Evolutionary conservation across 2,888 invertebrate species (phyloP), one percentile per base, ranked within the genome.

Genomic region (Globia sparganii): DNA sequence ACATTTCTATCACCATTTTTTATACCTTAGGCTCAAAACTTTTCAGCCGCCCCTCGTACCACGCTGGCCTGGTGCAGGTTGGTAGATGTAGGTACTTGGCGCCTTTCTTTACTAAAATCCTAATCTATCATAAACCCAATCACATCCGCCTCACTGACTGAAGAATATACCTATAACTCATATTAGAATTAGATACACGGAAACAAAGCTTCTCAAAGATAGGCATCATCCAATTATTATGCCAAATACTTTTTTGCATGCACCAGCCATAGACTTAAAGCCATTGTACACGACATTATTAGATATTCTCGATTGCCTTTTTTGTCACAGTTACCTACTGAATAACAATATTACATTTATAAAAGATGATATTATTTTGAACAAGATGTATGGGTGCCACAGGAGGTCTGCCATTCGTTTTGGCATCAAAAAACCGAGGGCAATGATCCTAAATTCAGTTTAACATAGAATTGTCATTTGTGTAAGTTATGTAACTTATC

Each of bases 381-480:
- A 72, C 61, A 82, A 66, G 84, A 84, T 83, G 65, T 85, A 87
- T 87, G 46, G 61, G 65, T 68, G 61, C 77, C 66, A 56, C 77
- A 75, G 83, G 86, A 65, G 86, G 83, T 85, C 87, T 28, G 71
- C 66, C 73, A 74, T 87, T 81, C 62, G 77, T 81, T 77, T 68
- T 74, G 37, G 68, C 72, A 66, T 74, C 71, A 84, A 85, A 75
- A 80, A 56, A 62, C 13, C 37, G 80, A 80, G 86, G 81, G 74
- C 87, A 86, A 72, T 81, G 78, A 80, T 76, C 86, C 64, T 78
- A 0, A 9, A 49, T 71, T 53, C 21, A 46, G 43, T 78, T 87
- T 84, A 76, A 78, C 81, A 86, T 81, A 87, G 31, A 83, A 72
- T 71, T 80, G 69, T 77, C 80, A 81, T 87, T 87, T 79, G 58